Evolutionary conservation across 2,888 invertebrate species (phyloP), one percentile per base, ranked within the genome.

Genomic region (Tribolium freemani): DNA sequence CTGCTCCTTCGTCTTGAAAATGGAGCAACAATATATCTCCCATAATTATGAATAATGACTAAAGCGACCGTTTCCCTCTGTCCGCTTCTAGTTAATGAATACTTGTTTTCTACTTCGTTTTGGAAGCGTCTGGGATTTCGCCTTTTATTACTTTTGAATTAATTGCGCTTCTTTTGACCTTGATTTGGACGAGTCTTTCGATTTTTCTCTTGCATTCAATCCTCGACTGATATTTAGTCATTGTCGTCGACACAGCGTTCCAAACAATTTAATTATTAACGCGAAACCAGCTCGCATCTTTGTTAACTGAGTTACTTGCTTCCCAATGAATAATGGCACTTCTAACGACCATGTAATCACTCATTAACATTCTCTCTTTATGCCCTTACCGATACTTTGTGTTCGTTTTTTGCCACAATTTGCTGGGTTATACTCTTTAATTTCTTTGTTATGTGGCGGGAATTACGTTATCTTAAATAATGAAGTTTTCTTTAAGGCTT

Each of bases 261-360:
- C 74, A 77, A 77, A 80, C 80, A 79, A 79, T 79, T 77, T 79
- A 78, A 80, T 79, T 78, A 80, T 77, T 75, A 77, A 76, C 73
- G 76, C 75, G 78, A 76, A 78, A 75, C 77, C 76, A 72, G 71
- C 74, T 71, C 73, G 74, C 78, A 74, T 76, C 75, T 78, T 77
- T 74, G 76, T 78, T 75, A 77, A 75, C 60, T 71, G 75, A 73
- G 72, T 74, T 74, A 75, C 75, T 70, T 74, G 73, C 38, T 72
- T 71, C 57, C 67, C 75, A 76, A 77, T 79, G 78, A 79, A 79
- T 79, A 79, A 76, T 79, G 76, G 72, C 69, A 50, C 72, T 66
- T 69, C 72, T 75, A 77, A 78, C 79, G 76, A 79, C 72, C 75
- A 75, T 75, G 76, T 77, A 79, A 78, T 79, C 79, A 77, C 76